Evolutionary conservation across 2,797 vertebrate species (phyloP).

Genomic region (Epinephelus malabaricus): DNA sequence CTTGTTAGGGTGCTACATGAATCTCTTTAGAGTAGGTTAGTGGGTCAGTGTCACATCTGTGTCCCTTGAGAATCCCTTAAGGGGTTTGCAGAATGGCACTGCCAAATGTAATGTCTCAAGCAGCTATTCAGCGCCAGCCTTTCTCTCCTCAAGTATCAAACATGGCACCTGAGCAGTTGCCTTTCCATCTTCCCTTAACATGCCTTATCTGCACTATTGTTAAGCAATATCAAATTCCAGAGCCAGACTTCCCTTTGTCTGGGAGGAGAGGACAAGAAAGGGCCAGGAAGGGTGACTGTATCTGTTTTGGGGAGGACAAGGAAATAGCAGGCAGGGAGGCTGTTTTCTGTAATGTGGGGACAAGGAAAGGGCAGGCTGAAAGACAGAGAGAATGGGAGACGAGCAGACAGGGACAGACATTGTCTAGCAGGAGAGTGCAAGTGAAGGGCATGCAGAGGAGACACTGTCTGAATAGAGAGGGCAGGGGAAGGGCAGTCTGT

Average conservation of each 20-base stretch:
- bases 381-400: conserved; percentile 22
- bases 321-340: conserved; percentile 19
- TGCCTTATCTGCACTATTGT: conserved; percentile 39
- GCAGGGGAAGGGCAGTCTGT: conserved; percentile 11
- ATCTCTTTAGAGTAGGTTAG: conserved; percentile 12
- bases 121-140: conserved; percentile 28
- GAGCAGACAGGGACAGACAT: conserved; percentile 32
- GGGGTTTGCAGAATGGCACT: conserved; percentile 13
- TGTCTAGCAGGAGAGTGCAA: conserved; percentile 32
- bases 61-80: conserved; percentile 6
- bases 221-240: conserved; percentile 41
- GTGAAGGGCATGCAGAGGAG: conserved; percentile 45
- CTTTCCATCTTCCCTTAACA: conserved; percentile 13
- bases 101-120: conserved; percentile 14
- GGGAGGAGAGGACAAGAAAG: conserved; percentile 24
- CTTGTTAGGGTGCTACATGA: not conserved
- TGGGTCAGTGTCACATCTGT: conserved; percentile 35
- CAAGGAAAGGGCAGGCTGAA: conserved; percentile 30
- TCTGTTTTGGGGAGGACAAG: conserved; percentile 26
- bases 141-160: conserved; percentile 17
- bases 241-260: conserved; percentile 32
- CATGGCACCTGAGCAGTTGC: conserved; percentile 20
- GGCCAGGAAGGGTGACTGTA: conserved; percentile 1
- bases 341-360: conserved; percentile 27
- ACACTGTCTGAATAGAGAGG: conserved; percentile 25